A percentile compares a stretch with the other conserved stretches of the same genome.
phyloP scores from a whole-genome alignment of 2,888 invertebrate species.

The Chrysodeixis includens region DNA sequence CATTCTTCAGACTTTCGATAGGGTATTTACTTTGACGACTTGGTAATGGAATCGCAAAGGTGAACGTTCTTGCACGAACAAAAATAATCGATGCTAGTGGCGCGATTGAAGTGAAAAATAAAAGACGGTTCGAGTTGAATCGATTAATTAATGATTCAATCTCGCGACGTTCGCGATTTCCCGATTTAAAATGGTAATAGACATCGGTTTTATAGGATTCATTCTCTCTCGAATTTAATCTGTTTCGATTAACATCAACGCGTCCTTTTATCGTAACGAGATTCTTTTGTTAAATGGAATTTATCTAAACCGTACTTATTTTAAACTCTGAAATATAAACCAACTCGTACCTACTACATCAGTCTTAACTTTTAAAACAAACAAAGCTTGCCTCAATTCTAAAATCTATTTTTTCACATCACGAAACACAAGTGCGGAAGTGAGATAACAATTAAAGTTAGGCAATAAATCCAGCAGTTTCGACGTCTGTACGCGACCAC shows the following conservation, averaged over 20 bases:
- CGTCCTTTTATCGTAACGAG: conserved; percentile 22
- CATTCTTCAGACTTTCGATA: conserved; percentile 53
- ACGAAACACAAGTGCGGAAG: conserved; percentile 61
- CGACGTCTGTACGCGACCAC: conserved; percentile 73
- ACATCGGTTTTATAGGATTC: conserved; percentile 41
- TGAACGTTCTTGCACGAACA: conserved; percentile 24
- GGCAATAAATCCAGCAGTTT: conserved; percentile 79
- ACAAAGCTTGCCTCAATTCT: conserved; percentile 45
- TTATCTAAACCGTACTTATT: too few relatives aligned
- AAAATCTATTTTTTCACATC: conserved; percentile 55
- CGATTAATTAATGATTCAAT: conserved; percentile 50
- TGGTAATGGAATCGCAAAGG: conserved; percentile 33
- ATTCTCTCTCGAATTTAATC: conserved; percentile 40
- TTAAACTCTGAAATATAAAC: too few relatives aligned
- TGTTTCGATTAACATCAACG: conserved; percentile 32
- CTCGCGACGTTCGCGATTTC: conserved; percentile 38
- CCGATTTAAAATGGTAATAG: conserved; percentile 46
- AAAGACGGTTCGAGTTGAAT: conserved; percentile 36
- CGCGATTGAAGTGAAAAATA: conserved; percentile 29
- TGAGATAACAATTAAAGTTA: conserved; percentile 76
- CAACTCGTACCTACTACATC: neutral
- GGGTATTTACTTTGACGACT: conserved; percentile 52
- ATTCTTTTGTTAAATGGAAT: conserved; percentile 15
- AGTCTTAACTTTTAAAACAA: conserved; percentile 29
- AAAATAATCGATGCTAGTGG: conserved; percentile 27